Conservation (phyloP, 2,797 vertebrate species). For the Sebastes glaucus region DNA sequence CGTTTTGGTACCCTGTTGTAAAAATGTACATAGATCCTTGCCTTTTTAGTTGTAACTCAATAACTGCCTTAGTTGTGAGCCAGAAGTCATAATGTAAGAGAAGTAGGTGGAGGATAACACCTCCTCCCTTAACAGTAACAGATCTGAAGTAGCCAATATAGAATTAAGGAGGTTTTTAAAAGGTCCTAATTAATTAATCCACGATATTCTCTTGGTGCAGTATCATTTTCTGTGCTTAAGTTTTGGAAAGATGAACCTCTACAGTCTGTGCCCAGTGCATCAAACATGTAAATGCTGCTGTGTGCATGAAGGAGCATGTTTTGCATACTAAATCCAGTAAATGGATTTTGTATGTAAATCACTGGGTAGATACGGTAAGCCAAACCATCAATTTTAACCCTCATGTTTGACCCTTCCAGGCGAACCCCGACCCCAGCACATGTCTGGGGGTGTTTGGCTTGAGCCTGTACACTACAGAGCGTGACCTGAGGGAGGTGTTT, state of each 20-base stretch:
- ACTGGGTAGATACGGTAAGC: neutral
- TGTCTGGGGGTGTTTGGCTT: slow-evolving; percentile 94
- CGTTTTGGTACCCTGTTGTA: neutral
- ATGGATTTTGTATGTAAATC: neutral
- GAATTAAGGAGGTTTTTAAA: neutral
- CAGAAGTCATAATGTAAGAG: neutral
- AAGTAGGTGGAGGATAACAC: neutral
- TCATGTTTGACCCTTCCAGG: slow-evolving; percentile 79
- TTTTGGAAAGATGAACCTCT: neutral
- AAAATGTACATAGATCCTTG: neutral
- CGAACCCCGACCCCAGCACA: slow-evolving; percentile 93
- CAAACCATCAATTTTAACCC: neutral
- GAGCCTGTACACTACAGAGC: slow-evolving; percentile 95
- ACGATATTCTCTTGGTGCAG: neutral
- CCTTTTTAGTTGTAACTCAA: neutral
- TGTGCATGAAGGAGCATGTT: neutral
- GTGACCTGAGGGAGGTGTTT: slow-evolving; percentile 94
- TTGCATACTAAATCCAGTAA: neutral
- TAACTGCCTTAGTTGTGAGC: neutral
- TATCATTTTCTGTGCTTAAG: neutral
- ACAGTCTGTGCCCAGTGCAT: neutral
- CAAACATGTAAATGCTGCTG: neutral
- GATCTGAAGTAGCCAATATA: neutral
- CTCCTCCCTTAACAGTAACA: neutral
- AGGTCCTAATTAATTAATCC: neutral